A percentile compares a stretch with the other conserved stretches of the same genome.
Evolutionary conservation across 2,888 invertebrate genomes (phyloP).

Genomic region (Euphydryas editha): DNA sequence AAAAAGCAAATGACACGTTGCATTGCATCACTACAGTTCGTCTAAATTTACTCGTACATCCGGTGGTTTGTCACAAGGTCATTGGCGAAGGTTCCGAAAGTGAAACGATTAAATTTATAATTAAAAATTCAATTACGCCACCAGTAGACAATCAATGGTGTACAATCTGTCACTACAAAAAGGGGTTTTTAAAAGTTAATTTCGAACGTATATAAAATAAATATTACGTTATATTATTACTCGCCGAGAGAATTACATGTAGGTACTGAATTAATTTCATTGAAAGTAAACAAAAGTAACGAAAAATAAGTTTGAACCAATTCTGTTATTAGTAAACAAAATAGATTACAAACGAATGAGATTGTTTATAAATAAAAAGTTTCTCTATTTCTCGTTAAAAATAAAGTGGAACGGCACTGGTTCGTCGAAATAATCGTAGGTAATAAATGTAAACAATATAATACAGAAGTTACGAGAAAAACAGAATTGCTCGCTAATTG

Average conservation of each 20-base stretch:
- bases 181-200: slow-evolving; percentile 20
- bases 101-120: slow-evolving; percentile 51
- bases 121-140: slow-evolving; percentile 48
- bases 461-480: slow-evolving; percentile 33
- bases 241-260: background rate
- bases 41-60: slow-evolving; percentile 34
- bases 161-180: slow-evolving; percentile 32
- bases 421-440: slow-evolving; percentile 31
- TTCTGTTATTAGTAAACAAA: background rate
- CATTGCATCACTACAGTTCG: slow-evolving; percentile 22
- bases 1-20: slow-evolving; percentile 35
- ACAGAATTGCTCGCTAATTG: slow-evolving; percentile 36
- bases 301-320: background rate
- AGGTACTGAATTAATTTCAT: background rate
- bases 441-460: slow-evolving; percentile 26
- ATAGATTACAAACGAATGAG: background rate
- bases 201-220: background rate
- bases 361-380: slow-evolving; percentile 22
- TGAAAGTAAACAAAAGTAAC: slow-evolving; percentile 5
- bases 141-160: slow-evolving; percentile 34
- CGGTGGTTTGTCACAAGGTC: slow-evolving; percentile 59
- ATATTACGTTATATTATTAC: background rate
- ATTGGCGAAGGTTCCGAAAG: slow-evolving; percentile 62
- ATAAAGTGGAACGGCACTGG: slow-evolving; percentile 14
- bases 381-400: slow-evolving; percentile 26